Evolutionary conservation across 2,797 vertebrate species (phyloP).

Genomic region (Pangasius mekongensis): DNA sequence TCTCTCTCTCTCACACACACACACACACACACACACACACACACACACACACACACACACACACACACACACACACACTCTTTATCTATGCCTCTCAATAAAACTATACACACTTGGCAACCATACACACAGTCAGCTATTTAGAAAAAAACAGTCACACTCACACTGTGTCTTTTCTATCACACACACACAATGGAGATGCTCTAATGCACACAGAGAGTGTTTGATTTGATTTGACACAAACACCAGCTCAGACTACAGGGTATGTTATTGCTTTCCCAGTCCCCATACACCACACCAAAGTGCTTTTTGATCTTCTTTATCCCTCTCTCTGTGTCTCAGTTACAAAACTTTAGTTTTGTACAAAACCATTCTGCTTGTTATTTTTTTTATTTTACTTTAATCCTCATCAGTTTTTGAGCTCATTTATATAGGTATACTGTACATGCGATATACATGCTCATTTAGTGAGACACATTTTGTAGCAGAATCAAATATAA

Average conservation of each 20-base stretch:
- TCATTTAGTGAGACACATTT: not conserved
- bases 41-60: not conserved
- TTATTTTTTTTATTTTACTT: not conserved
- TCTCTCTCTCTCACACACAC: not conserved
- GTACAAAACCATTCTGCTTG: not conserved
- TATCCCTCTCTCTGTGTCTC: not conserved
- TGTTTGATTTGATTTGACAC: constrained; percentile 42
- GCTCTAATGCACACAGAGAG: constrained; percentile 12
- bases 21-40: not conserved
- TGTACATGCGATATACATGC: not conserved
- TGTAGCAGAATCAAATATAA: not conserved
- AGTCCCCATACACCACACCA: constrained; percentile 29
- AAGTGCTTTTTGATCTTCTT: constrained; percentile 32
- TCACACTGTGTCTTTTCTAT: not conserved
- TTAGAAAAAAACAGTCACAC: not conserved
- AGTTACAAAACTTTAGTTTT: not conserved
- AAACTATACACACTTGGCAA: not conserved
- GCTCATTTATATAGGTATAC: not conserved
- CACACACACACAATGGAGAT: not conserved
- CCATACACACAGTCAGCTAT: not conserved
- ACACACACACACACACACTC: not conserved
- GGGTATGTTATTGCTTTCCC: constrained; percentile 39
- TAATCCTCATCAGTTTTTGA: not conserved
- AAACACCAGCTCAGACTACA: constrained; percentile 29
- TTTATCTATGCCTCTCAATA: not conserved